A percentile compares a stretch with the other conserved stretches of the same genome.
Evolutionary conservation across 2,113 vertebrate genomes (phyloP).

Genomic region (Daubentonia madagascariensis): DNA sequence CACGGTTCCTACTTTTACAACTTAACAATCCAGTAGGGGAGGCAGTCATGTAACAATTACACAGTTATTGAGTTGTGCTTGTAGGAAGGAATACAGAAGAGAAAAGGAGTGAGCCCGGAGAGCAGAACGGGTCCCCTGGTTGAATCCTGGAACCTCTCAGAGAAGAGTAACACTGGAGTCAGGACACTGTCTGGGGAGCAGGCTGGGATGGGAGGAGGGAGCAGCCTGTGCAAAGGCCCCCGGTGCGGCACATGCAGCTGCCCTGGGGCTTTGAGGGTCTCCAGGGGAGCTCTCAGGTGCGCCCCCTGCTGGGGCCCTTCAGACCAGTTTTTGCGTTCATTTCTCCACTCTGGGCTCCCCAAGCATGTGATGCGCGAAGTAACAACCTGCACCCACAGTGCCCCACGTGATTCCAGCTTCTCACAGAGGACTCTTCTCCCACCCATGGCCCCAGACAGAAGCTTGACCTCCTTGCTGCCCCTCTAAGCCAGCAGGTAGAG

Average conservation of each 20-base stretch:
- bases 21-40: not conserved
- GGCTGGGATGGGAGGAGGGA: not conserved
- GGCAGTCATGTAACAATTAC: not conserved
- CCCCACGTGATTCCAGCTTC: not conserved
- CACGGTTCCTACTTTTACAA: not conserved
- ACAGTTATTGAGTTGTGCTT: not conserved
- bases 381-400: not conserved
- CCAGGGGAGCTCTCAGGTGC: not conserved
- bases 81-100: not conserved
- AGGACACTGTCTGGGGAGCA: not conserved
- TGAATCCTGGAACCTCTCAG: not conserved
- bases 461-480: not conserved
- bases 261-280: not conserved
- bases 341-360: not conserved
- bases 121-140: not conserved
- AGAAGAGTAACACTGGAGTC: not conserved
- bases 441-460: not conserved
- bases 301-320: not conserved
- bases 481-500: not conserved
- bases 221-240: not conserved
- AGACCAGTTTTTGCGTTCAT: not conserved
- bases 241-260: too few species aligned
- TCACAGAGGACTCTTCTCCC: not conserved
- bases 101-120: not conserved
- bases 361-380: not conserved